These are phyloP conservation scores for Lontra canadensis DNA, from an alignment of 2,113 vertebrate genomes.

Conservation along the genomic window DNA sequence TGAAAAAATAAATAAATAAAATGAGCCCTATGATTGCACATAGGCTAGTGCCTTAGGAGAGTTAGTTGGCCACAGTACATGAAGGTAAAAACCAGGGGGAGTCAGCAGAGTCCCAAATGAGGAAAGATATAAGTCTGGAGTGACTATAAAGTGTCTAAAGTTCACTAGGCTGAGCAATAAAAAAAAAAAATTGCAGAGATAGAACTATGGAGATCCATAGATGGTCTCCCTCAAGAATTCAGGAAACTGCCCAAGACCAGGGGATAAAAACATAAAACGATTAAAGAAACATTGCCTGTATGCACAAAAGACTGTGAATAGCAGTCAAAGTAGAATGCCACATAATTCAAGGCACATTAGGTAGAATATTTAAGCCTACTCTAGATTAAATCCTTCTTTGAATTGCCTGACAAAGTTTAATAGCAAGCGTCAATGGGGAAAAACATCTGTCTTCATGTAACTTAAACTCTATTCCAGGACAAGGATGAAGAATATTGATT, in stretches of 20 bases:
- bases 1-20: background rate
- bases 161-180: background rate
- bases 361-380: background rate
- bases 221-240: background rate
- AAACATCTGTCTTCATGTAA: background rate
- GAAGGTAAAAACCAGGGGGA: background rate
- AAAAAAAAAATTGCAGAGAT: background rate
- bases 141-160: background rate
- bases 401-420: background rate
- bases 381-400: background rate
- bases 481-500: background rate
- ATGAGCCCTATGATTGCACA: rapidly evolving
- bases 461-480: background rate
- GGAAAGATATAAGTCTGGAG: background rate
- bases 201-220: background rate
- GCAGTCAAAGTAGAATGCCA: background rate
- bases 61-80: background rate
- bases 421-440: background rate
- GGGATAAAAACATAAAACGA: background rate
- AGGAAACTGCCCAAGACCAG: background rate
- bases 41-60: background rate
- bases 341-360: background rate
- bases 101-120: background rate
- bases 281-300: background rate
- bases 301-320: background rate